Conservation (phyloP, 2,888 invertebrate genomes). For the Drosophila falleni region DNA sequence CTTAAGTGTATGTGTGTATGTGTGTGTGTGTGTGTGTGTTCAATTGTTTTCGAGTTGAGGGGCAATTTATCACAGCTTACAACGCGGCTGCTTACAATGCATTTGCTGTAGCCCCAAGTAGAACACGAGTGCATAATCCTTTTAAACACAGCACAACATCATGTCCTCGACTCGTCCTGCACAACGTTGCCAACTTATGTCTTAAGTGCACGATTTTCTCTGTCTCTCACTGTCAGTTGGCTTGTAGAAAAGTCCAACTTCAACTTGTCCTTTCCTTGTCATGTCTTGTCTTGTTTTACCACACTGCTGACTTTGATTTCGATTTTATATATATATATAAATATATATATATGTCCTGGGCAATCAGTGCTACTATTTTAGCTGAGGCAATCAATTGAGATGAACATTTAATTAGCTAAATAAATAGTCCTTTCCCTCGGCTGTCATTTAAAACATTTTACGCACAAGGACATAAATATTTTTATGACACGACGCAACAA, state of each 20-base stretch:
- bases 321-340: not conserved
- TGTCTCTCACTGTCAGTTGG: conserved; percentile 1
- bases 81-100: conserved; percentile 71
- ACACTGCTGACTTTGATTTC: conserved; percentile 4
- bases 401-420: conserved; percentile 54
- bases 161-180: conserved; percentile 45
- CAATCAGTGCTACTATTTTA: conserved; percentile 18
- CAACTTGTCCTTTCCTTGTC: too few species aligned
- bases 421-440: conserved; percentile 31
- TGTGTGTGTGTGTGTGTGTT: conserved; percentile 35
- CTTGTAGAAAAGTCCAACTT: too few species aligned
- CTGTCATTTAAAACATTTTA: conserved; percentile 56
- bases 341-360: not conserved
- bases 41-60: conserved; percentile 76
- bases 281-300: conserved; percentile 6
- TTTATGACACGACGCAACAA: conserved; percentile 63
- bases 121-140: conserved; percentile 74
- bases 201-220: conserved; percentile 19
- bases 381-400: conserved; percentile 43
- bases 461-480: conserved; percentile 62
- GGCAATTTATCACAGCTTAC: conserved; percentile 80
- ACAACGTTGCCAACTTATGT: conserved; percentile 41
- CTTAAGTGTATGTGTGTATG: conserved; percentile 10
- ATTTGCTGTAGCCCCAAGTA: conserved; percentile 58
- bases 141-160: conserved; percentile 72